Base-by-base conservation (phyloP, 2,888 invertebrate species). In the Synergus itoensis region DNA sequence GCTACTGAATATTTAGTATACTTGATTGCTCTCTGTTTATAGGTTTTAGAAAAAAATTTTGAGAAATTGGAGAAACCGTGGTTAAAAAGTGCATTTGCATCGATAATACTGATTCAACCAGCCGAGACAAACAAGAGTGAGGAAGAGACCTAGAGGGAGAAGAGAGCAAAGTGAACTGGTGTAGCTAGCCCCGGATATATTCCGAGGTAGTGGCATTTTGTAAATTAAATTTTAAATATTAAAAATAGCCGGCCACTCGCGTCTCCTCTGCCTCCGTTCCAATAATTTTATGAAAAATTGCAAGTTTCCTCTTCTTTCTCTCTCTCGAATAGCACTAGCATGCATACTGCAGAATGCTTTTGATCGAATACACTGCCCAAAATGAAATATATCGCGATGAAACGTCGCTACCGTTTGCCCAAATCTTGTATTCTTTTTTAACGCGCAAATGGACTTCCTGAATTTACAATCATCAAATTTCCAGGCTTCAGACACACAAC, bases 191-290 rank as follows among this genome's bases (percentile, higher is more conserved):
- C 82, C n/a, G 64, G 41, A 77, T 64, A 36, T 75, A 81, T 81
- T 83, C 84, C 81, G 78, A 86, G 85, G 87, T 88, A 86, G 87
- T 87, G 89, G 91, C 92, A 91, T 91, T 92, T 91, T 92, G 91
- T 91, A 91, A 92, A 92, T 92, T 90, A 92, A 92, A 92, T 92
- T 92, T 91, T 92, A 92, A 92, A 92, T 92, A 92, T 92, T 92
- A 91, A 92, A 92, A 92, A 91, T 90, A 90, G 90, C 89, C 88
- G 86, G 86, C 83, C 86, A 80, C 76, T 77, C 80, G 80, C 81
- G 83, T 85, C 81, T 80, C 69, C 28, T 48, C 21, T 14, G 43
- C 43, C 84, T 83, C 85, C 88, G 86, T 86, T 89, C 87, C 91
- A 88, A 91, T 91, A 91, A 92, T 92, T 91, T 92, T 89, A 91